These are phyloP conservation scores for Cliona cf. orientalis DNA, from an alignment of 37 sponge, comb jelly and placozoan species.

Conservation along the genomic window DNA sequence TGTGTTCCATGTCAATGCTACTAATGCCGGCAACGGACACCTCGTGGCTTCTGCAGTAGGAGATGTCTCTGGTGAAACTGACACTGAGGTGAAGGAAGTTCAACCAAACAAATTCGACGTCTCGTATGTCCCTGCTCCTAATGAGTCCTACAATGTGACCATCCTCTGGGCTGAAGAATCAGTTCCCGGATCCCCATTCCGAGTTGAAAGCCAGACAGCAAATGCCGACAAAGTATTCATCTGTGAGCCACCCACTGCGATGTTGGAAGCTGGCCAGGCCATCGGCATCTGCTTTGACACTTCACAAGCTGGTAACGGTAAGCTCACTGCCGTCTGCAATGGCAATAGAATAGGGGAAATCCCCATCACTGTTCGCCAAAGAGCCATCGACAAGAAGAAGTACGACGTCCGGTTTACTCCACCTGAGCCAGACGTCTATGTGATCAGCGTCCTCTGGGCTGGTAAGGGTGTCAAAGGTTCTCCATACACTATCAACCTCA, in stretches of 20 bases:
- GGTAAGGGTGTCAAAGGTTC: conserved; percentile 68
- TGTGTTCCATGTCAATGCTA: conserved; percentile 42
- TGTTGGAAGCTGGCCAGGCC: conserved; percentile 56
- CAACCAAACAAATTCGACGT: conserved; percentile 42
- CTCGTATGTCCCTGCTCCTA: conserved; percentile 18
- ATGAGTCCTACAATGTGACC: conserved; percentile 53
- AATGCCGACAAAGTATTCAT: conserved; percentile 47
- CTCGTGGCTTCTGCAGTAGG: conserved; percentile 47
- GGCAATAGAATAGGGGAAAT: conserved; percentile 57
- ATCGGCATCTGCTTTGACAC: conserved; percentile 50
- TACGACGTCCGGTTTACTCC: conserved; percentile 58
- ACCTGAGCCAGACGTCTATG: conserved; percentile 56
- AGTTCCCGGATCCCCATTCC: conserved; percentile 72
- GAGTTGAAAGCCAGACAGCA: conserved; percentile 35
- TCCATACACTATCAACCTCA: conserved; percentile 76
- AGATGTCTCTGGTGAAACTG: conserved; percentile 19
- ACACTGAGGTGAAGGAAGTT: conserved; percentile 27
- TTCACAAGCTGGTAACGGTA: conserved; percentile 38
- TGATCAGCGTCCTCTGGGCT: conserved; percentile 60
- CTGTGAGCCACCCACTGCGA: conserved; percentile 47
- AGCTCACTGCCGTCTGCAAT: conserved; percentile 52
- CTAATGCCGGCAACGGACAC: conserved; percentile 63
- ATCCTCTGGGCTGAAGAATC: conserved; percentile 45
- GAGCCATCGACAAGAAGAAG: conserved; percentile 25
- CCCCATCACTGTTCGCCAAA: conserved; percentile 39